A percentile compares a stretch with the other conserved stretches of the same genome.
Evolutionary conservation across 64 coral and sea anemone genomes (phyloP).

Genomic region (Montipora sp.): DNA sequence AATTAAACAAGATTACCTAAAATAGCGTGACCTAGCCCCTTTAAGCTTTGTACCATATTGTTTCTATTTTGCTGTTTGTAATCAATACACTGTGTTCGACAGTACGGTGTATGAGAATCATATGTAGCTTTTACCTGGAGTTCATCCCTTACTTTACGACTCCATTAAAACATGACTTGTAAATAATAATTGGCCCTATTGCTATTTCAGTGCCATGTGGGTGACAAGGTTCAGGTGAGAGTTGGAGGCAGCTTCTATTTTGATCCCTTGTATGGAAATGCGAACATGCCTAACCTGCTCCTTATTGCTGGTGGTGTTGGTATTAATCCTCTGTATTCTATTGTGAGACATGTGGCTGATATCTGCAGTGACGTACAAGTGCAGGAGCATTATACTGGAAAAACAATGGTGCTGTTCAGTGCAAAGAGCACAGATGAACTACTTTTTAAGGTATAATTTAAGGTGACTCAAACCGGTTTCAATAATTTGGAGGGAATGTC

Average conservation of each 20-base stretch:
- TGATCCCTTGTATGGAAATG: slow-evolving; percentile 9
- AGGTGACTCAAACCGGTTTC: too few relatives aligned
- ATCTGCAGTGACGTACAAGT: neutral
- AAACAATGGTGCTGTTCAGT: slow-evolving; percentile 72
- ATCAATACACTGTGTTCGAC: too few relatives aligned
- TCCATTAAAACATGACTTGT: neutral
- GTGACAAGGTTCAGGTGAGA: slow-evolving; percentile 82
- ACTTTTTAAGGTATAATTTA: slow-evolving; percentile 72
- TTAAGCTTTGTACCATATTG: too few relatives aligned
- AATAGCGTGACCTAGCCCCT: too few relatives aligned
- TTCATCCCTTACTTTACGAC: too few relatives aligned
- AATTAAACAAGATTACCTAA: too few relatives aligned
- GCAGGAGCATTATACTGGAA: slow-evolving; percentile 45
- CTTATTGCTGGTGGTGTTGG: slow-evolving; percentile 91
- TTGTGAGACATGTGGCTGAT: slow-evolving; percentile 68
- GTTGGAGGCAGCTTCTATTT: slow-evolving; percentile 84
- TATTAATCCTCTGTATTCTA: slow-evolving; percentile 87
- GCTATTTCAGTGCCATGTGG: slow-evolving; percentile 60
- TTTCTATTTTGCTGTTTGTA: too few relatives aligned
- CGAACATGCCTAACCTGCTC: slow-evolving; percentile 49
- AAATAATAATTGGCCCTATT: neutral
- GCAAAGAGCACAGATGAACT: slow-evolving; percentile 78
- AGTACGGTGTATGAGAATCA: too few relatives aligned
- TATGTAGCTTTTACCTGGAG: too few relatives aligned
- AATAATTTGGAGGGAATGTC: too few relatives aligned